Conservation (phyloP, 2,888 invertebrate species). For the Gryllus longicercus region DNA sequence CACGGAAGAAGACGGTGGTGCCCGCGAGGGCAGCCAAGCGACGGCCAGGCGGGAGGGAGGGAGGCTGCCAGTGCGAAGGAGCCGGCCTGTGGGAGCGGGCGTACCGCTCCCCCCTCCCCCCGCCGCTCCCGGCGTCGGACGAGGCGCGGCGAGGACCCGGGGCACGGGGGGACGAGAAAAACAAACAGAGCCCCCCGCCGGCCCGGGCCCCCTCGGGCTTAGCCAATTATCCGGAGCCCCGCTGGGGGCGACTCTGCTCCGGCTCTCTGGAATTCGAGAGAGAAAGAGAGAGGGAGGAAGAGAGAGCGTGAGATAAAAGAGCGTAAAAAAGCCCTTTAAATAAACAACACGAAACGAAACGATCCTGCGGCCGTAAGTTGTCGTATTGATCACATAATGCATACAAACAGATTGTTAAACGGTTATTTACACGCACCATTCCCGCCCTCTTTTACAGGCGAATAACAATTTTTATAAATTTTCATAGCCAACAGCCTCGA, state of each 20-base stretch:
- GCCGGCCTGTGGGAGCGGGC: no score
- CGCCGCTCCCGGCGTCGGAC: no score
- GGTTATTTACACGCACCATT: constrained; percentile 33
- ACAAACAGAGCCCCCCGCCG: constrained; percentile 36
- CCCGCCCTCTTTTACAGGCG: constrained; percentile 27
- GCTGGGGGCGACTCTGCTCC: constrained; percentile 37
- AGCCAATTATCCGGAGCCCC: constrained; percentile 38
- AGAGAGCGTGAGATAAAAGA: background rate
- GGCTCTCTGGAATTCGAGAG: constrained; percentile 30
- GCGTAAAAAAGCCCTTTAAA: background rate
- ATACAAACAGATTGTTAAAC: constrained; percentile 35
- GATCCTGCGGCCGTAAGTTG: constrained; percentile 27
- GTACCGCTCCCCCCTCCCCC: no score
- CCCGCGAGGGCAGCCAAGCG: no score
- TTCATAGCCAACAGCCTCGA: background rate
- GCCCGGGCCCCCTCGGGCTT: constrained; percentile 34
- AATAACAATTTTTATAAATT: constrained; percentile 25
- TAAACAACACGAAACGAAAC: background rate
- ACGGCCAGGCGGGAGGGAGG: no score
- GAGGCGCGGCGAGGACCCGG: background rate
- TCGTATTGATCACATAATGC: constrained; percentile 33
- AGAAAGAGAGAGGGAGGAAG: background rate
- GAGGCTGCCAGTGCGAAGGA: no score
- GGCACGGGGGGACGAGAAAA: constrained; percentile 33
- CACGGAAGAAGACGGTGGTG: no score